Evolutionary conservation across 2,113 vertebrate species (phyloP).

Genomic region (Corythornis madagascariensis): DNA sequence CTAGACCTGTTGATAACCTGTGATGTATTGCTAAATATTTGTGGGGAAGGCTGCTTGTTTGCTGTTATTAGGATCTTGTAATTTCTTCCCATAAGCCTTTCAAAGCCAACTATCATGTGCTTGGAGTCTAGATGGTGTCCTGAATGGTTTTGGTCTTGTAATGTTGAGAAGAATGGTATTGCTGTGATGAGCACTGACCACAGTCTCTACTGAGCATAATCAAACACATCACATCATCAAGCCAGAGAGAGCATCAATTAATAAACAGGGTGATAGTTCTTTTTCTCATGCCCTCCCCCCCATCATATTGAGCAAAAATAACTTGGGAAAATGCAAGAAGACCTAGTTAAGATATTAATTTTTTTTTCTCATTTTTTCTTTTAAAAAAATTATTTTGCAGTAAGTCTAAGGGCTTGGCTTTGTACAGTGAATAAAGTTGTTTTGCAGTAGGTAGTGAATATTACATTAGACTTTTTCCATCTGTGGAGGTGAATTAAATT

Average conservation of each 20-base stretch:
- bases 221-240: neutral
- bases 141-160: neutral
- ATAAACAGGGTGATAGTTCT: neutral
- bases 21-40: neutral
- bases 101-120: neutral
- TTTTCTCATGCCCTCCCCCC: fast-evolving
- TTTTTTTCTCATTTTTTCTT: neutral
- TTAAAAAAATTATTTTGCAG: neutral
- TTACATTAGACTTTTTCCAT: neutral
- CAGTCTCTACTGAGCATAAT: neutral
- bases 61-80: neutral
- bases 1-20: neutral
- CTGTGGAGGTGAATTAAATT: neutral
- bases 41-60: neutral
- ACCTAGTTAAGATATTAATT: neutral
- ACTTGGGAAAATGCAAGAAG: neutral
- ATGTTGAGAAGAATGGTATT: neutral
- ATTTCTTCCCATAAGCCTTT: neutral
- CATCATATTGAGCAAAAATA: neutral
- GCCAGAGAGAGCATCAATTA: neutral
- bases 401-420: neutral
- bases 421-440: neutral
- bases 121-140: neutral
- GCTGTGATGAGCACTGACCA: neutral
- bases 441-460: neutral